Evolutionary conservation across 2,113 vertebrate species (phyloP), one percentile per base, ranked within the genome.

Genomic region (Neolamprologus caudopunctatus): DNA sequence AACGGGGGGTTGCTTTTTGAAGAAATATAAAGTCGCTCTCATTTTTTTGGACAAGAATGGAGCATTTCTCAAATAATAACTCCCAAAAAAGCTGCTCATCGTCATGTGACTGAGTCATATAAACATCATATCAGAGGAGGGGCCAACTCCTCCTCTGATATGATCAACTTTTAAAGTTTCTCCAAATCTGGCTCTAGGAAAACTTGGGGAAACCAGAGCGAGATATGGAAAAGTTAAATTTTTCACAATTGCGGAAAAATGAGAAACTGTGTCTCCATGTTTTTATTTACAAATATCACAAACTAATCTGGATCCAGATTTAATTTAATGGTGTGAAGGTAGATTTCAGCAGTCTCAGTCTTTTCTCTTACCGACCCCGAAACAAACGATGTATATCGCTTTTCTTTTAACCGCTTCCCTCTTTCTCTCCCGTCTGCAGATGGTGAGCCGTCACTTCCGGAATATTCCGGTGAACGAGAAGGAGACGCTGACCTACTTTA

Each of bases 401-500:
- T 78, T 12, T 51, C 45, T 78, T 51, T 51, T 51, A 51, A 13
- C 45, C 10, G 5, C 9, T 28, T 51, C 33, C 58, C 40, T 14
- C 3, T 35, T 6, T 8, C 8, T 42, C 8, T 9, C n/a, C n/a
- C 26, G 2, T 66, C 17, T 26, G 33, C 88, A 99, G 99, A 99
- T 98, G 12, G 98, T 99, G 95, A 99, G 99, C 92, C 98, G 98
- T 85, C 99, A 99, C 95, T 99, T 99, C 96, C 97, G 99, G 95
- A 99, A 99, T 91, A 99, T 99, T 85, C 97, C 97, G 1, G 99
- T 99, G 92, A 99, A 99, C 85, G 99, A 99, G 94, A 99, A 99
- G 93, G 99, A 99, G 94, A 99, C 99, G 0, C 97, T 99, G 53
- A 98, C 98, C 3, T 99, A 98, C 95, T 99, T 99, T 89, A 99